Evolutionary conservation across 1,140 invertebrate species (phyloP).

Genomic region (Dendrolimus kikuchii): DNA sequence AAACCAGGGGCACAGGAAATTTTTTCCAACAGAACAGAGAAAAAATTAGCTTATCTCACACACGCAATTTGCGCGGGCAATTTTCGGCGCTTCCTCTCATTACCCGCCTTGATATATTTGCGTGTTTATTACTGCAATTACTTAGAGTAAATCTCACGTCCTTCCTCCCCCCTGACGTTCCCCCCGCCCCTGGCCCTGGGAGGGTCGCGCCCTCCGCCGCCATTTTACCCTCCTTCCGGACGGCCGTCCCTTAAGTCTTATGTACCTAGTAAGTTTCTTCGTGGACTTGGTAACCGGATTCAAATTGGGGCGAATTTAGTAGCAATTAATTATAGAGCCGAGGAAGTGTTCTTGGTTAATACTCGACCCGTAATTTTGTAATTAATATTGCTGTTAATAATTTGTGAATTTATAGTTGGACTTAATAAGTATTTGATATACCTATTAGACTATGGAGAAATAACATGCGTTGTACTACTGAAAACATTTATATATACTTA

Average conservation of each 20-base stretch:
- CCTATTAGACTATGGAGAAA: too few relatives aligned
- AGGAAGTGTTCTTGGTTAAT: conserved; percentile 52
- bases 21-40: conserved; percentile 33
- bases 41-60: conserved; percentile 69
- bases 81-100: conserved; percentile 70
- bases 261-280: conserved; percentile 71
- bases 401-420: conserved; percentile 27
- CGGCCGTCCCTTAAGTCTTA: conserved; percentile 69
- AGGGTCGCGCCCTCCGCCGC: conserved; percentile 63
- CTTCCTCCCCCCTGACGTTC: conserved; percentile 50
- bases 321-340: conserved; percentile 69
- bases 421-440: not conserved
- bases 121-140: conserved; percentile 74
- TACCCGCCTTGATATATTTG: conserved; percentile 70
- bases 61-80: conserved; percentile 69
- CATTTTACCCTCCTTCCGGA: conserved; percentile 67
- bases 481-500: too few relatives aligned
- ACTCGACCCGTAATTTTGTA: conserved; percentile 40
- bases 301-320: conserved; percentile 71
- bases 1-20: conserved; percentile 32
- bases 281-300: conserved; percentile 68
- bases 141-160: conserved; percentile 74
- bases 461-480: too few relatives aligned
- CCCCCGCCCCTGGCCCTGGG: conserved; percentile 25
- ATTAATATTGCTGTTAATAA: conserved; percentile 46